Base-by-base conservation (phyloP, 2,888 invertebrate species). In the Drosophila rubida region DNA sequence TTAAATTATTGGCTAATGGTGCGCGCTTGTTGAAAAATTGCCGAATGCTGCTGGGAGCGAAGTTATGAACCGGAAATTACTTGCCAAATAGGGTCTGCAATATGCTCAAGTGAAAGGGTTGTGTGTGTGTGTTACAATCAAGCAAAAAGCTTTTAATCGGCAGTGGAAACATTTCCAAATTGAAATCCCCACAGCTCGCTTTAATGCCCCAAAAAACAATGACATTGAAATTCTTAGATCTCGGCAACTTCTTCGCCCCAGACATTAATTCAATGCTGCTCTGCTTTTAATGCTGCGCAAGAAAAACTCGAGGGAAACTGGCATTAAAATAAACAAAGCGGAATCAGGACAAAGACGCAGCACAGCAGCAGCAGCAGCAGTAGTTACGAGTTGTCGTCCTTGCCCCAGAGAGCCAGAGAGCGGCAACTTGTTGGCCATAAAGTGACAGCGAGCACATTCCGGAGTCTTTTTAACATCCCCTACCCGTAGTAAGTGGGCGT, bases 1-100 rank as follows among this genome's bases (percentile, higher is more conserved):
- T 73, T 64, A 73, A 78, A 63, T 69, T 60, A 66, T 69, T 75
- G 75, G 63, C 79, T 70, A 78, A 75, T 78, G 78, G 45, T 22
- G 57, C 41, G 75, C 75, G 60, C 51, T 69, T 75, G 73, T 50
- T 72, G 62, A 63, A 54, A 77, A 72, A 77, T 67, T 72, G 50
- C 39, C 58, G 22, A 48, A 13, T 42, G 59, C 45, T 55, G 59
- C 45, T 55, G 50, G 48, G 53, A 61, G n/a, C n/a, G 60, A 51
- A 61, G 60, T 77, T 72, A 77, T 76, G 72, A 58, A 50, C 49
- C 61, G 77, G 77, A 74, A 71, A 59, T 32, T 30, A 63, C 6
- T 48, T 46, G 2, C 23, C 27, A 62, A 62, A 37, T 42, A 65
- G 16, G 14, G 11, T 51, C 25, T 14, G 14, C 50, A 32, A 50